Evolutionary conservation across 53 echinoderm and acorn worm species (phyloP).

Genomic region (Hippasteria phrygiana): DNA sequence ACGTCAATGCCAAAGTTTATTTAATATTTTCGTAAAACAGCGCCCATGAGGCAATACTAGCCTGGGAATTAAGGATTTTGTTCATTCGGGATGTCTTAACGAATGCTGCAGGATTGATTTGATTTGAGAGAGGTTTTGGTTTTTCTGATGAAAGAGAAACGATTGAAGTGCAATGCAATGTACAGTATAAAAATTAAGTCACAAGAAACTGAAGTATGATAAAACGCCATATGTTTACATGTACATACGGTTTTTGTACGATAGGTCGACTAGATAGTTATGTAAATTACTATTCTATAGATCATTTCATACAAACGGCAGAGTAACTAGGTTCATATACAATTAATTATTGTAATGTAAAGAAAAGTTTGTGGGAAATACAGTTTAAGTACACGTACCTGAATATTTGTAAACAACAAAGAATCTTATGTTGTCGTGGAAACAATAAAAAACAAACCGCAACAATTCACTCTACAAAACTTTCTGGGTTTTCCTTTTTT

Average conservation of each 20-base stretch:
- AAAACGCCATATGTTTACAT: neutral
- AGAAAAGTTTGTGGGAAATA: neutral
- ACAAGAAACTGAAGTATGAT: neutral
- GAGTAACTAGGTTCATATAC: neutral
- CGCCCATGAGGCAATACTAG: too few relatives aligned
- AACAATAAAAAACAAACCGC: too few relatives aligned
- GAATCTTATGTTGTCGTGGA: too few relatives aligned
- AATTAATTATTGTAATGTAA: too few relatives aligned
- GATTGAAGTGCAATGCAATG: neutral
- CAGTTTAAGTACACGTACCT: neutral
- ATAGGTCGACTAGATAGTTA: neutral
- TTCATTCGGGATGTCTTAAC: neutral
- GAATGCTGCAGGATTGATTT: neutral
- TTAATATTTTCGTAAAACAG: too few relatives aligned
- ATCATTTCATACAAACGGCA: neutral
- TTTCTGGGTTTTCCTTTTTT: too few relatives aligned
- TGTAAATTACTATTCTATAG: neutral
- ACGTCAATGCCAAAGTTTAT: too few relatives aligned
- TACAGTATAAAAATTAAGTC: neutral
- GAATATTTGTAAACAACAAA: neutral
- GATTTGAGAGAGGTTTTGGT: neutral
- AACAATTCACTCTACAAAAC: too few relatives aligned
- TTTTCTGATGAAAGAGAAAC: neutral
- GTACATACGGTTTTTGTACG: neutral
- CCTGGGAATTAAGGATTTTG: too few relatives aligned